Base-by-base conservation (phyloP, 2,888 invertebrate species). In the Epirrhoe alternata region DNA sequence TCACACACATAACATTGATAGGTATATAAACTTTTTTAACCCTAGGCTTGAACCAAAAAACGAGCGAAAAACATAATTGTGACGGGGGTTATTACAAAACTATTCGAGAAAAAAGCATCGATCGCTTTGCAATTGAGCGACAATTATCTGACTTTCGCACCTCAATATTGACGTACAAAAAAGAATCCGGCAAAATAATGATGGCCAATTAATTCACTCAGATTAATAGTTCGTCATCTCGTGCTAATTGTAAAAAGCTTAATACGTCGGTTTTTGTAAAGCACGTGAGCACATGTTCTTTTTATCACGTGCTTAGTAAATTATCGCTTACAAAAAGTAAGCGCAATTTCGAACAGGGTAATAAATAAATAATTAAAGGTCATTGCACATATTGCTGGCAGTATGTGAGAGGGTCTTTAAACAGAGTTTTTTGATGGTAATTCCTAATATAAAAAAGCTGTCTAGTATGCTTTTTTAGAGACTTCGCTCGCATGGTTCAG, bases 81-180 rank as follows among this genome's bases (percentile, higher is more conserved):
- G 51, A 52, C 10, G 30, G 57, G 42, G 35, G 45, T 47, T 30
- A 49, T 47, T 59, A 53, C 14, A 30, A 49, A 64, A 54, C 52
- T 45, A 64, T 64, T 54, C 54, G 42, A 14, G 55, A 10, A 59
- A 64, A 64, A 59, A 64, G 31, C 42, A 50, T 42, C 38, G 38
- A 42, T 12, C 38, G 38, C 45, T 55, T 51, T 65, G 33, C 51
- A 38, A 60, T 60, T 55, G 30, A 65, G 38, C 35, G 42, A 12
- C 60, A 55, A 60, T 64, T 64, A 64, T 54, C 60, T 55, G 35
- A 30, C 14, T 38, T 64, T 55, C 31, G 31, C 49, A 59, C 59
- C 57, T 57, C 38, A 50, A 64, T 59, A 59, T 50, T 12, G 31
- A 55, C 42, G 60, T 14, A 45, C 60, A 65, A 65, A 65, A 59